phyloP scores from a whole-genome alignment of 2,888 invertebrate species.

The Ormyrus thymus region DNA sequence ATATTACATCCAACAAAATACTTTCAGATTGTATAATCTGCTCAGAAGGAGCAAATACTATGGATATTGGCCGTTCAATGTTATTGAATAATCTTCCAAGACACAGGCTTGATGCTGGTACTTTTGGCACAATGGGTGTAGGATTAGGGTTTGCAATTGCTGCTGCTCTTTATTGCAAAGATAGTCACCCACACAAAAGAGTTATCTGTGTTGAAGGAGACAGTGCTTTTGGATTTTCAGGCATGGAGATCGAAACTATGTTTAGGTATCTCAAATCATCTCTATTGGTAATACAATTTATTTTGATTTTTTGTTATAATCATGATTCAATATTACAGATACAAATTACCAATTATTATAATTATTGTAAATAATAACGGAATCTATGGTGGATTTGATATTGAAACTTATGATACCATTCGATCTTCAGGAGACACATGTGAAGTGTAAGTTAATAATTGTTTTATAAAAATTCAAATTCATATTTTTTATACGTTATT shows the following conservation, averaged over 20 bases:
- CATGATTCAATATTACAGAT: constrained; percentile 78
- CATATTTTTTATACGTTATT: constrained; percentile 19
- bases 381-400: constrained; percentile 91
- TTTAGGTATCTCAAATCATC: constrained; percentile 76
- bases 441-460: constrained; percentile 80
- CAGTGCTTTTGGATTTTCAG: constrained; percentile 98
- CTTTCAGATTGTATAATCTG: constrained; percentile 88
- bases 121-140: constrained; percentile 98
- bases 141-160: constrained; percentile 95
- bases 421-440: constrained; percentile 83
- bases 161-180: constrained; percentile 91
- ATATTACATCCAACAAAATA: constrained; percentile 5
- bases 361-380: constrained; percentile 97
- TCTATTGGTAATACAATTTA: not conserved
- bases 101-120: constrained; percentile 95
- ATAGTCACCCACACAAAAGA: constrained; percentile 86
- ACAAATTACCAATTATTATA: constrained; percentile 92
- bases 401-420: constrained; percentile 83
- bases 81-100: constrained; percentile 89
- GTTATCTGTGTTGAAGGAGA: constrained; percentile 97
- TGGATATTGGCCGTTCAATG: constrained; percentile 97
- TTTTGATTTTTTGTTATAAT: constrained; percentile 71
- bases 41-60: constrained; percentile 98
- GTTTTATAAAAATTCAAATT: constrained; percentile 24
- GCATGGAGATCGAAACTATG: constrained; percentile 98